Evolutionary conservation across 2,797 vertebrate species (phyloP).

Genomic region (Peromyscus nudipes): DNA sequence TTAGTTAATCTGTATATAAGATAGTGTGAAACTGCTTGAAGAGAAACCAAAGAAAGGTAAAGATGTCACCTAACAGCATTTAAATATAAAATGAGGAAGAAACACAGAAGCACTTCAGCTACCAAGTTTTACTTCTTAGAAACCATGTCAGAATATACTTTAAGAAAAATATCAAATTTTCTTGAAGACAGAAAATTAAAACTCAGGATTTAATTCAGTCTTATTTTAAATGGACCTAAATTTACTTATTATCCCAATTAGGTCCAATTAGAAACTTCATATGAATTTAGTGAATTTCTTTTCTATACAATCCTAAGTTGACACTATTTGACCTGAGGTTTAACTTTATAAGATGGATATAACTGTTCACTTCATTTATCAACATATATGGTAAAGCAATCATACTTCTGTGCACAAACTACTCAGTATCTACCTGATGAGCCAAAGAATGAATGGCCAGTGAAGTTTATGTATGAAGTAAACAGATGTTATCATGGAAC

Average conservation of each 20-base stretch:
- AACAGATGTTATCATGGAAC: slow-evolving; percentile 27
- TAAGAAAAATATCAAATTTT: slow-evolving; percentile 29
- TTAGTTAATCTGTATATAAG: slow-evolving; percentile 1
- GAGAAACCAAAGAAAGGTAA: slow-evolving; percentile 29
- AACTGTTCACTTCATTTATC: background rate
- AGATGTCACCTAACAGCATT: slow-evolving; percentile 10
- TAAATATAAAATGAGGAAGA: slow-evolving; percentile 14
- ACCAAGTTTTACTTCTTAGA: background rate
- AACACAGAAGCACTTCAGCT: background rate
- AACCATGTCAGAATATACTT: slow-evolving; percentile 55
- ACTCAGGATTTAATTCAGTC: background rate
- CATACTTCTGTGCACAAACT: background rate
- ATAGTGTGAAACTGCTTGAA: background rate
- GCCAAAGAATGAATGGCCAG: background rate
- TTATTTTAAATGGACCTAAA: slow-evolving; percentile 46
- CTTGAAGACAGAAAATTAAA: slow-evolving; percentile 18
- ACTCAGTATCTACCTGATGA: background rate
- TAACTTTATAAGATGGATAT: background rate
- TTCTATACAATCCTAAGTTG: background rate
- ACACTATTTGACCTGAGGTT: background rate
- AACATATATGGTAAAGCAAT: background rate
- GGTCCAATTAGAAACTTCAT: background rate
- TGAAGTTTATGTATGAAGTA: slow-evolving; percentile 29
- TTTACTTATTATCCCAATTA: background rate
- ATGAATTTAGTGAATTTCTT: background rate